A percentile compares a stretch with the other conserved stretches of the same genome.
phyloP scores from a whole-genome alignment of 2,797 vertebrate genomes.

The Glyptemys insculpta region DNA sequence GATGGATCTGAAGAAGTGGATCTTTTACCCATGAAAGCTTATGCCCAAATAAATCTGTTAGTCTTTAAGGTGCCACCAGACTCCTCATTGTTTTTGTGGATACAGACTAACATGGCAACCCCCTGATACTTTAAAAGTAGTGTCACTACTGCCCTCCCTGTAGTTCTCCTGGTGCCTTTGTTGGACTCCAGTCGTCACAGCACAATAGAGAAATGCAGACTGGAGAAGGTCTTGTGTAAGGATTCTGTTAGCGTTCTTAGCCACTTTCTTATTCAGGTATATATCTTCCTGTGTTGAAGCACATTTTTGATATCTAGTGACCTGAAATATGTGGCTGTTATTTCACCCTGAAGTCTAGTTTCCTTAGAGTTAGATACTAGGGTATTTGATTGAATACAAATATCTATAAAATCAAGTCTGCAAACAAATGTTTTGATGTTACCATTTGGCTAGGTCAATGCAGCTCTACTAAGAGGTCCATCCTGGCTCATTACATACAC shows the following conservation, averaged over 20 bases:
- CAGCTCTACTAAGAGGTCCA: not conserved
- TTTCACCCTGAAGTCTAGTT: not conserved
- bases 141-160: not conserved
- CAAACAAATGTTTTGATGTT: not conserved
- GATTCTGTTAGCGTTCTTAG: not conserved
- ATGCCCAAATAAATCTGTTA: no score
- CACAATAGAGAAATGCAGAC: not conserved
- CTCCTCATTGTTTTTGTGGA: no score
- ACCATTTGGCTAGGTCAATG: slow-evolving; percentile 17
- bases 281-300: not conserved
- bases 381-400: not conserved
- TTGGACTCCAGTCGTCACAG: not conserved
- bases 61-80: no score
- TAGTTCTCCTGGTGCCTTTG: not conserved
- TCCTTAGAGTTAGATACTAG: not conserved
- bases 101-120: no score
- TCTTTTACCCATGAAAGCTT: no score
- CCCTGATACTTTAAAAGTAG: not conserved
- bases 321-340: not conserved
- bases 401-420: not conserved
- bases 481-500: not conserved
- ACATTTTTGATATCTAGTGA: not conserved
- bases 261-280: not conserved
- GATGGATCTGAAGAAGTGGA: no score
- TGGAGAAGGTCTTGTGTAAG: not conserved